Percentiles rank a stretch among this genome's conserved stretches.
These are phyloP conservation scores for Brachyptera risi DNA, from an alignment of 2,888 invertebrate genomes.

Conservation along the genomic window DNA sequence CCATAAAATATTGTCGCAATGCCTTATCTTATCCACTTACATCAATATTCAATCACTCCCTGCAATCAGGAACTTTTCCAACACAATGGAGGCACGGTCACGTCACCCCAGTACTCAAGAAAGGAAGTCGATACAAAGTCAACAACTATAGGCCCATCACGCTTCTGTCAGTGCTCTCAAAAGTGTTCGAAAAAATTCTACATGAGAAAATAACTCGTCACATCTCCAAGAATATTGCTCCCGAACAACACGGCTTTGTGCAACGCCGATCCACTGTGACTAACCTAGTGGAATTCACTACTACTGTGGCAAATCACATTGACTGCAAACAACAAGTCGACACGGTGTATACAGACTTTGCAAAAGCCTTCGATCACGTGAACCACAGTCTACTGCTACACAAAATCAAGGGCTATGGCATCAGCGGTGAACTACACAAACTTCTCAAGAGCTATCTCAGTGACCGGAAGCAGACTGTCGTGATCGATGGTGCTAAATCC, in stretches of 20 bases:
- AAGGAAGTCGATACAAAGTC: background rate
- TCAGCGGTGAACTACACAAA: background rate
- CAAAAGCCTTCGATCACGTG: conserved; percentile 2
- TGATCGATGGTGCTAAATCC: background rate
- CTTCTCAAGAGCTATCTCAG: background rate
- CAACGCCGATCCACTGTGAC: background rate
- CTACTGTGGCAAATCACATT: background rate
- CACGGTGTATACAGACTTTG: conserved; percentile 10
- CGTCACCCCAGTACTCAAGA: background rate
- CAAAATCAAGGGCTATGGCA: background rate
- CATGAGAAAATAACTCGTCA: background rate
- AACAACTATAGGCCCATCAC: background rate
- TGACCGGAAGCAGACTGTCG: conserved; percentile 1
- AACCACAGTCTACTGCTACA: background rate
- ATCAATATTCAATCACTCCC: background rate
- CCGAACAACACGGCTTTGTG: background rate
- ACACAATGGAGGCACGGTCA: background rate
- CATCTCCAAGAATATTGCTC: background rate
- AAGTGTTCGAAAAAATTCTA: background rate
- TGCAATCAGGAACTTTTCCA: background rate
- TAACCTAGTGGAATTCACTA: background rate
- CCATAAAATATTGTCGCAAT: background rate
- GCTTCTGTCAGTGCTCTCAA: background rate
- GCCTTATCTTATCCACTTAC: background rate
- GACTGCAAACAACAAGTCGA: conserved; percentile 1